phyloP scores from a whole-genome alignment of 2,888 invertebrate genomes.

The Sturmia bella region DNA sequence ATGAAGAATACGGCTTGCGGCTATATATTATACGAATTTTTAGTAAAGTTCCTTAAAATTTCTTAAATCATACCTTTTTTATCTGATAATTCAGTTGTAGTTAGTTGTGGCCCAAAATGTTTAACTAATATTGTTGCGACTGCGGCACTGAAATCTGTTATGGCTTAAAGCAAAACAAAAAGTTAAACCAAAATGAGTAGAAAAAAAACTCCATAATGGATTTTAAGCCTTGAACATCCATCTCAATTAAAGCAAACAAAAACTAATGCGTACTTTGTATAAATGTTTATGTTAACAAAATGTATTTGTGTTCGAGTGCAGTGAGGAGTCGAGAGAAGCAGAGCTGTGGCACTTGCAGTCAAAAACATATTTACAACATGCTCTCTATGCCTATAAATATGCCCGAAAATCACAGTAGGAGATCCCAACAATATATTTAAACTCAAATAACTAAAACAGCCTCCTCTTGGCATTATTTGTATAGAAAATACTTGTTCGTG shows the following conservation, averaged over 20 bases:
- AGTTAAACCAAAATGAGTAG: too few species aligned
- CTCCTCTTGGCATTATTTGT: slow-evolving; percentile 54
- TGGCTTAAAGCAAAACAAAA: too few species aligned
- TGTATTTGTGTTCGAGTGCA: slow-evolving; percentile 18
- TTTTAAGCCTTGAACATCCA: slow-evolving; percentile 7
- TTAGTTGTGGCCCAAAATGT: too few species aligned
- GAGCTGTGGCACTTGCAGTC: slow-evolving; percentile 16
- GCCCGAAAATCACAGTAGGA: slow-evolving; percentile 67
- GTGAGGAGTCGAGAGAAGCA: background rate
- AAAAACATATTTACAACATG: slow-evolving; percentile 44
- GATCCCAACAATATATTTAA: slow-evolving; percentile 62
- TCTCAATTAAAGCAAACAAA: slow-evolving; percentile 26
- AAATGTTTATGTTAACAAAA: slow-evolving; percentile 22
- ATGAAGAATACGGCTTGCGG: too few species aligned
- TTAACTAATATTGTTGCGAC: too few species aligned
- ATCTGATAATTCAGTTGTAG: too few species aligned
- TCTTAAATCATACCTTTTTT: too few species aligned
- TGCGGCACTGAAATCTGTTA: too few species aligned
- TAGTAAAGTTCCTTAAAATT: too few species aligned
- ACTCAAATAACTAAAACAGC: slow-evolving; percentile 54
- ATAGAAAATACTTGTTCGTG: slow-evolving; percentile 22
- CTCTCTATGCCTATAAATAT: slow-evolving; percentile 62
- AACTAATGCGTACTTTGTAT: background rate
- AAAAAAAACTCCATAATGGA: background rate
- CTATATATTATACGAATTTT: too few species aligned